These are phyloP conservation scores for Anser brachyrhynchus DNA, from an alignment of 2,113 vertebrate species.

Conservation along the genomic window DNA sequence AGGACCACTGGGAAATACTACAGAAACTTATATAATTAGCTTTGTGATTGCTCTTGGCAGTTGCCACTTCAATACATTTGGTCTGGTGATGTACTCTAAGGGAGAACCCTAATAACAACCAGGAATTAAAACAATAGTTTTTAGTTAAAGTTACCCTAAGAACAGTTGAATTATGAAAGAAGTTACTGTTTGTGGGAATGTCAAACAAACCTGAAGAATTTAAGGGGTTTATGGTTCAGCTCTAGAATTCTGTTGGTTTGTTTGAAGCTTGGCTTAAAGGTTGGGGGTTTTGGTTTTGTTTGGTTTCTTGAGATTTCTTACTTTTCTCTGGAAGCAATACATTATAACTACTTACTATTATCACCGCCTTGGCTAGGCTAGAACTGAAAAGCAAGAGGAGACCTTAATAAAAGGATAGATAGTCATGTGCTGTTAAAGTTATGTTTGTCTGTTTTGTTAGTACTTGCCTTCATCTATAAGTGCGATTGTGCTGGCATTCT, in stretches of 20 bases:
- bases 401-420: background rate
- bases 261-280: background rate
- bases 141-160: background rate
- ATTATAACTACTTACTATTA: background rate
- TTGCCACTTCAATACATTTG: background rate
- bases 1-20: fast-evolving
- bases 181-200: background rate
- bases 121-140: background rate
- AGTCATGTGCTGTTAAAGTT: background rate
- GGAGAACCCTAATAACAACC: background rate
- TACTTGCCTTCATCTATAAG: background rate
- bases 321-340: background rate
- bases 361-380: background rate
- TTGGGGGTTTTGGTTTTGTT: background rate
- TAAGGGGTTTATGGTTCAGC: background rate
- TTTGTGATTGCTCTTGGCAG: background rate
- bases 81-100: background rate
- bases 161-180: background rate
- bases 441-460: background rate
- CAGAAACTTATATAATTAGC: background rate
- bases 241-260: background rate
- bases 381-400: background rate
- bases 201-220: background rate
- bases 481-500: background rate
- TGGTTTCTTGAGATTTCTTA: background rate